Conservation (phyloP, 2,113 vertebrate genomes). For the Willisornis vidua region DNA sequence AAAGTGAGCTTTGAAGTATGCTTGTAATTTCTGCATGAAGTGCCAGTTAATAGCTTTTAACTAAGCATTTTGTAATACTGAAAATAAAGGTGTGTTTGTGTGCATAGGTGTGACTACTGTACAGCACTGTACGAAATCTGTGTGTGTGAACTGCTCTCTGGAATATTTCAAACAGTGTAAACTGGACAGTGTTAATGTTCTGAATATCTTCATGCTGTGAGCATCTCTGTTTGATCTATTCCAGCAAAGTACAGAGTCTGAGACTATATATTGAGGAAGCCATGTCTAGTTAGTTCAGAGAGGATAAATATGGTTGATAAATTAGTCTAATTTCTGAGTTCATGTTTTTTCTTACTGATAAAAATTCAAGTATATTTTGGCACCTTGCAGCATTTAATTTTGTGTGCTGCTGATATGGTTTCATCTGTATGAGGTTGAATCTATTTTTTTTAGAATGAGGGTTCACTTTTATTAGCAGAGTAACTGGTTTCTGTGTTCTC, state of each 20-base stretch:
- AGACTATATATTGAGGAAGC: neutral
- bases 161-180: neutral
- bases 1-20: slow-evolving; percentile 50
- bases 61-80: neutral
- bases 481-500: neutral
- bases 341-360: neutral
- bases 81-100: neutral
- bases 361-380: neutral
- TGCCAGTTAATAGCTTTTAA: slow-evolving; percentile 19
- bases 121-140: neutral
- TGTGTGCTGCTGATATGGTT: neutral
- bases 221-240: neutral
- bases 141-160: neutral
- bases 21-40: slow-evolving; percentile 5
- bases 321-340: neutral
- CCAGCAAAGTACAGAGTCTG: neutral
- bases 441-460: neutral
- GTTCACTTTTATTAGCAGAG: neutral
- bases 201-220: neutral
- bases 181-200: neutral
- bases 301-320: neutral
- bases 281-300: neutral
- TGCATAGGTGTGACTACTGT: accelerated
- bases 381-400: neutral
- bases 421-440: neutral